Evolutionary conservation across 2,888 invertebrate species (phyloP).

Genomic region (Chymomyza amoena): DNA sequence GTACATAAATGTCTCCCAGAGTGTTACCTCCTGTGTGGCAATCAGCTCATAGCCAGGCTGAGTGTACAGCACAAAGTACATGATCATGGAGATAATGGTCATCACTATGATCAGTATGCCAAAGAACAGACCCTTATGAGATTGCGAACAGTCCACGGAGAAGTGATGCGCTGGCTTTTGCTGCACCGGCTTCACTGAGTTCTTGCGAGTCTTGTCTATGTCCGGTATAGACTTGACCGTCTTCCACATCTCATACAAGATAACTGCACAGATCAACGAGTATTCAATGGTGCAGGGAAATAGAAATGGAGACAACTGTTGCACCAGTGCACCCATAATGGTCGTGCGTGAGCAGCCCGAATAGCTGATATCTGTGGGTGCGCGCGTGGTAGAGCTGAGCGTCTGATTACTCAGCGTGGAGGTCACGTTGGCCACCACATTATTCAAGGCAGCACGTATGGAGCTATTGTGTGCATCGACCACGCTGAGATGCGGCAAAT

Average conservation of each 20-base stretch:
- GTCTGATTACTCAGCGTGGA: conserved; percentile 67
- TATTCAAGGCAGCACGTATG: conserved; percentile 21
- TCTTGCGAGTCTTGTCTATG: conserved; percentile 79
- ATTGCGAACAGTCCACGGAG: conserved; percentile 90
- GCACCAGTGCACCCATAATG: conserved; percentile 85
- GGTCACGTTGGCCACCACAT: conserved; percentile 43
- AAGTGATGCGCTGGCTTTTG: conserved; percentile 82
- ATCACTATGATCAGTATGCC: conserved; percentile 89
- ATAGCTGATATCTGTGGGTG: conserved; percentile 33
- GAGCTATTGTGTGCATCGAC: conserved; percentile 23
- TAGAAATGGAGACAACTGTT: conserved; percentile 87
- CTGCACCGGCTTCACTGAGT: conserved; percentile 71
- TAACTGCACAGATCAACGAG: conserved; percentile 93
- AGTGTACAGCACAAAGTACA: conserved; percentile 91
- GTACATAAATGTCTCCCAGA: conserved; percentile 88
- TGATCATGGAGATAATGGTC: conserved; percentile 91
- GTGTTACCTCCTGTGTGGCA: conserved; percentile 87
- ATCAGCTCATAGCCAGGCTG: conserved; percentile 82
- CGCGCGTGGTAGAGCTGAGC: conserved; percentile 76
- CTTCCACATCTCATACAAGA: conserved; percentile 95
- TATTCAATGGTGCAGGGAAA: conserved; percentile 95
- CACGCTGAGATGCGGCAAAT: conserved; percentile 23
- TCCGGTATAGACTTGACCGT: conserved; percentile 83
- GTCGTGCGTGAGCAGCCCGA: conserved; percentile 82
- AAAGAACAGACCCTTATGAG: conserved; percentile 87